Evolutionary conservation across 1,140 invertebrate species (phyloP), one percentile per base, ranked within the genome.

Genomic region (Venturia canescens): DNA sequence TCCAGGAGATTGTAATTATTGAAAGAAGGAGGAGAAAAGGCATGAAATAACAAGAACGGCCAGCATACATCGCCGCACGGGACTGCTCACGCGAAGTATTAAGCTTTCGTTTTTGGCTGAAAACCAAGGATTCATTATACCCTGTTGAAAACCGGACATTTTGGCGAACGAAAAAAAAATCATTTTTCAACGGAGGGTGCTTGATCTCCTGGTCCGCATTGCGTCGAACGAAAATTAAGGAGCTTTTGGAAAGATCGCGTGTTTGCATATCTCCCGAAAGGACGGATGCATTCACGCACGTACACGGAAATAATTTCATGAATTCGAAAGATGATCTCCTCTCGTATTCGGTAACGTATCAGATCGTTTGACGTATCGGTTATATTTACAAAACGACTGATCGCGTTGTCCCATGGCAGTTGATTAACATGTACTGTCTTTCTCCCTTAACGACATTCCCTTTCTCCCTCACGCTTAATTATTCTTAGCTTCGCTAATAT

Each of bases 331-430:
- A 44, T 9, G 5, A 5, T 44, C 11, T 44, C 21, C 4, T 21
- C 53, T 57, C 53, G 21, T 57, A n/a, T 23, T 57, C 21, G 5
- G 21, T 57, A 57, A n/a, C 53, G 53, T 57, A n/a, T 57, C 53
- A 57, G 53, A n/a, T 18, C 21, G 16, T 57, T 5, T 5, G 53
- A 21, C 53, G 16, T 57, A 57, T 57, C 18, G 18, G 6, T n/a
- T 57, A 9, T 57, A 57, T 57, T 57, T 57, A 57, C 53, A 57
- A 21, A 57, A 57, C 53, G 53, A 57, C 53, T 57, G 53, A 57
- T 44, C 38, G 38, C 38, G 7, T 9, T 44, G 1, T 44, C 38
- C 7, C 38, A 11, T 57, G 53, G 53, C 53, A 57, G 53, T 57
- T 57, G 53, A 57, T 57, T 57, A 57, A 57, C 21, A 0, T 57